Evolutionary conservation across 2,888 invertebrate genomes (phyloP), one percentile per base, ranked within the genome.

Genomic region (Thymelicus acteon): DNA sequence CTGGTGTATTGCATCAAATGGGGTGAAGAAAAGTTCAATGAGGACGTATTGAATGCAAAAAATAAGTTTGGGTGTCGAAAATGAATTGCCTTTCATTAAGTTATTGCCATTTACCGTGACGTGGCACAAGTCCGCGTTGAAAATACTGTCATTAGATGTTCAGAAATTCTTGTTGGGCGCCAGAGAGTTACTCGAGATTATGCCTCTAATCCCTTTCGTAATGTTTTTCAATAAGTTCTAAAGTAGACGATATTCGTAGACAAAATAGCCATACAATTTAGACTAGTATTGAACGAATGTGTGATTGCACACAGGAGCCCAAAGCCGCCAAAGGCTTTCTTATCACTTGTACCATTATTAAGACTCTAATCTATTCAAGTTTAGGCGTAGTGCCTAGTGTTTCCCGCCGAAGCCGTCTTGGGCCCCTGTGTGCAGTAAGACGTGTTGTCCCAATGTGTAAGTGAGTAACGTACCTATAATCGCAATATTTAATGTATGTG

Each of bases 401-500:
- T 7, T 19, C 19, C 57, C 57, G 57, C 37, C 19, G 12, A 7
- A 13, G 52, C 37, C 13, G 7, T 7, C 13, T 5, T 67, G 10
- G 47, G 44, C 19, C 49, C 15, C 47, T 62, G 54, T 62, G 58
- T 48, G 15, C 8, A 39, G 19, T 48, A 37, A 7, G 44, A 15
- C 37, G 19, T 64, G 60, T 10, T 67, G 48, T 58, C 60, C 58
- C 70, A 64, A 40, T 66, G 40, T 67, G 60, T 69, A 72, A 64
- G 31, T 66, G 40, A 65, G 60, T 69, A 72, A 57, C 70, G 72
- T 70, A 67, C 61, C 67, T 67, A 70, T 68, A 60, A 71, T 12
- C 60, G 67, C 70, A 64, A 70, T 64, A 64, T 63, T 70, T 70
- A 64, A 69, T 70, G 63, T 84, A 85, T 86, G 86, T 91, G 89